Base-by-base conservation (phyloP, 2,888 invertebrate genomes). In the Rhimphoctona megacephalus region DNA sequence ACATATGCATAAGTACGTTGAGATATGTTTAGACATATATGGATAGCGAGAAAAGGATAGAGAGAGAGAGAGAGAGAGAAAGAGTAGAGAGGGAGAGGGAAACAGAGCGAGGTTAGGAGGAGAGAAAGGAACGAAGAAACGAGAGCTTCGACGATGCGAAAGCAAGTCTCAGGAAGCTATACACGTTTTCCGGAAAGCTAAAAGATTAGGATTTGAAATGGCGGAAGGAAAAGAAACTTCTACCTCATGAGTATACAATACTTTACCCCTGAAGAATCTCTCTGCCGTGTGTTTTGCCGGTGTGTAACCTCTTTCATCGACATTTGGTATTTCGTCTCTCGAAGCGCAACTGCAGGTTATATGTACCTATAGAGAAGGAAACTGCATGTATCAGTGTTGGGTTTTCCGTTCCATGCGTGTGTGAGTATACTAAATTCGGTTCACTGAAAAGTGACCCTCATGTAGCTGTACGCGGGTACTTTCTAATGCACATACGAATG, bases 401-500 rank as follows among this genome's bases (percentile, higher is more conserved):
- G 6, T 46, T 49, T 19, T 78, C 8, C 19, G 4, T 69, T 36
- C 36, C 17, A n/a, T 30, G 17, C 67, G 22, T 25, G 57, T 70
- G 46, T 30, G 46, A n/a, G 39, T 76, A 46, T 54, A 30, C 66
- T 74, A 81, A 36, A 81, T 33, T 8, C 36, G 46, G 43, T 76
- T 74, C 43, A 69, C 74, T 57, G 74, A 82, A 82, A 82, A 82
- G 76, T 81, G 74, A 76, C 57, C 67, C 76, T 82, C 57, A 14
- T 43, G 43, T 67, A 81, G 67, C 54, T 43, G 74, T 67, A 81
- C 52, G 73, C 73, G 73, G 67, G 76, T 69, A 67, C 69, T 82
- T 82, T 67, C 67, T 76, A 76, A 82, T 76, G 81, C 81, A 82
- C 76, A 76, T 82, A 82, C 81, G 67, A 82, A 82, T 76, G 81